Evolutionary conservation across 37 sponge, comb jelly and placozoan genomes (phyloP).

Genomic region (Chondrosia reniformis): DNA sequence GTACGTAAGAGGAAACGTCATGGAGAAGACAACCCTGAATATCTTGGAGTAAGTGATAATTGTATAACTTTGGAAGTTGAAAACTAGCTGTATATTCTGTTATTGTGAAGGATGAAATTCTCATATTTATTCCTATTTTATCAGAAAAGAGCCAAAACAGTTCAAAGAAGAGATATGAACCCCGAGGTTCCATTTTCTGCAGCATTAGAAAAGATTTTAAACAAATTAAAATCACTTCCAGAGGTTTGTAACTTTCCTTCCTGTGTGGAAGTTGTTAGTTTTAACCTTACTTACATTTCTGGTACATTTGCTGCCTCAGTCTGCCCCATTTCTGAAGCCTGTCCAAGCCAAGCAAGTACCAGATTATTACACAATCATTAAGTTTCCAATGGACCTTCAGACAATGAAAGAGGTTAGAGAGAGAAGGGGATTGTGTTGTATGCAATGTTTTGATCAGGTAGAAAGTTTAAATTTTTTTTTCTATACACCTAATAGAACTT

Average conservation of each 20-base stretch:
- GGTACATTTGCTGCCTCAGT: constrained; percentile 32
- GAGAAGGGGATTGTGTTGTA: not conserved
- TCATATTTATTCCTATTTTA: not conserved
- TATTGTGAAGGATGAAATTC: too few relatives aligned
- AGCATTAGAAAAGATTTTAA: constrained; percentile 62
- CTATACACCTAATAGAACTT: constrained; percentile 47
- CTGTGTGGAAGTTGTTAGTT: not conserved
- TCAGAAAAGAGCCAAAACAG: constrained; percentile 49
- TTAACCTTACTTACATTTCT: not conserved
- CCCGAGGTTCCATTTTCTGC: constrained; percentile 75
- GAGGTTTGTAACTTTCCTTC: constrained; percentile 34
- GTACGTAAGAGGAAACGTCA: constrained; percentile 39
- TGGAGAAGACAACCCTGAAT: constrained; percentile 73
- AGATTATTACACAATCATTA: constrained; percentile 91
- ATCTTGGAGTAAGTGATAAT: constrained; percentile 68
- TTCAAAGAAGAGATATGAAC: constrained; percentile 59
- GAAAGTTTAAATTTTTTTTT: not conserved
- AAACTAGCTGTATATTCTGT: too few relatives aligned
- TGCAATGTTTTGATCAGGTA: not conserved
- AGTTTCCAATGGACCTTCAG: constrained; percentile 97
- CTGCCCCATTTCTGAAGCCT: constrained; percentile 81
- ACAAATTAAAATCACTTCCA: constrained; percentile 52
- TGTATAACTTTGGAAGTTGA: too few relatives aligned
- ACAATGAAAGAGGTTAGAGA: constrained; percentile 83
- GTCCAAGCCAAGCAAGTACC: constrained; percentile 85